Percentiles rank a stretch among this genome's conserved stretches.
Evolutionary conservation across 2,888 invertebrate species (phyloP).

Genomic region (Pristionchus japonicus): DNA sequence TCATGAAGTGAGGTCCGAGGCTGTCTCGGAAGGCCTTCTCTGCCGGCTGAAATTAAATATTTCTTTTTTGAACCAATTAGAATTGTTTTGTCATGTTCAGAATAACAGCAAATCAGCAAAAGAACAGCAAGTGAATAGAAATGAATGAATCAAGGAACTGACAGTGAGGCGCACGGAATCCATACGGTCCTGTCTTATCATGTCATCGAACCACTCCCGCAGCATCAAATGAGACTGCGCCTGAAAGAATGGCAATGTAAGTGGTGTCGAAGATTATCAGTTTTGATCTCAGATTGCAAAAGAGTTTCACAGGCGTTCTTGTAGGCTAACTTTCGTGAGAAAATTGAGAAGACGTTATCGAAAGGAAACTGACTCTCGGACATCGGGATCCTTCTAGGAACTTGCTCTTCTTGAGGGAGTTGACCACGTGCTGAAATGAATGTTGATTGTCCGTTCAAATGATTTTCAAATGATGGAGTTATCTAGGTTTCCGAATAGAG

Average conservation of each 20-base stretch:
- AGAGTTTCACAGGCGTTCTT: no score
- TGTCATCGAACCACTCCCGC: background rate
- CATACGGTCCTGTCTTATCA: background rate
- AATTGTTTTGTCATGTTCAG: no score
- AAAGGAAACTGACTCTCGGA: background rate
- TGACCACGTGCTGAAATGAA: background rate
- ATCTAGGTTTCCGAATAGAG: no score
- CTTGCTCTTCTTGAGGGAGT: background rate
- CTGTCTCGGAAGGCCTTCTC: background rate
- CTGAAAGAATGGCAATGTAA: background rate
- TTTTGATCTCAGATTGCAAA: no score
- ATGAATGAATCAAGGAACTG: background rate
- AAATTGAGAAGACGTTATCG: background rate
- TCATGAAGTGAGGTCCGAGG: background rate
- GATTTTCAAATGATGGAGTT: no score
- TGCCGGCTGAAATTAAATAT: background rate
- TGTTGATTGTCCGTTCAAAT: no score
- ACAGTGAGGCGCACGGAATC: background rate
- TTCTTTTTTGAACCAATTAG: no score
- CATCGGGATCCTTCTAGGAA: background rate
- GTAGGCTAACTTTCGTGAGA: no score
- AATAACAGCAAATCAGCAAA: no score
- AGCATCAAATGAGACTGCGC: background rate
- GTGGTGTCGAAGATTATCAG: background rate
- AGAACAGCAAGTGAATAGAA: no score